Conservation (phyloP, 1,140 invertebrate species). For the Pogonomyrmex barbatus region DNA sequence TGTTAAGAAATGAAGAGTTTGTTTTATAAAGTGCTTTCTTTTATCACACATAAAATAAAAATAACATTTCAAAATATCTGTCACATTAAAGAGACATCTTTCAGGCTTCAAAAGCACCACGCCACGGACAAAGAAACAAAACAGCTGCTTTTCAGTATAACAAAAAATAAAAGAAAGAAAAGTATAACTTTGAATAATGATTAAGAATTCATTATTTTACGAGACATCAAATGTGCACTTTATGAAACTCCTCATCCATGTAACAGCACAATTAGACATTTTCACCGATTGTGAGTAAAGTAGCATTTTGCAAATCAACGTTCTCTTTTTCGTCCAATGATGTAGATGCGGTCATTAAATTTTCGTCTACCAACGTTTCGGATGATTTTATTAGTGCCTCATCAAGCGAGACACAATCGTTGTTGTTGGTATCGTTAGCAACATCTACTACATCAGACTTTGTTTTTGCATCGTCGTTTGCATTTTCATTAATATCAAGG, state of each 20-base stretch:
- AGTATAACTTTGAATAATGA: slow-evolving; percentile 53
- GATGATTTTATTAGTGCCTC: slow-evolving; percentile 46
- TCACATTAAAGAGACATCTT: slow-evolving; percentile 47
- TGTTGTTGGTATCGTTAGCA: slow-evolving; percentile 70
- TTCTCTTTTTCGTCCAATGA: slow-evolving; percentile 37
- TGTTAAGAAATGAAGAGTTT: slow-evolving; percentile 61
- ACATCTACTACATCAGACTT: slow-evolving; percentile 9
- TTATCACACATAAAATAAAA: slow-evolving; percentile 66
- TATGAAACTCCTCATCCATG: slow-evolving; percentile 43
- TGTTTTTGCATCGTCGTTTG: slow-evolving; percentile 29
- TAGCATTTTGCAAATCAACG: slow-evolving; percentile 52
- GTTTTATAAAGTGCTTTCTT: slow-evolving; percentile 59
- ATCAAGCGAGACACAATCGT: slow-evolving; percentile 65
- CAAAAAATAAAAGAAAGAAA: slow-evolving; percentile 70
- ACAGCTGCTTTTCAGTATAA: slow-evolving; percentile 65
- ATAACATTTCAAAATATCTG: slow-evolving; percentile 58
- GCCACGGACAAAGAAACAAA: slow-evolving; percentile 68
- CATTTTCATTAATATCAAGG: slow-evolving; percentile 30
- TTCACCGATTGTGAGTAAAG: neutral
- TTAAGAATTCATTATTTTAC: slow-evolving; percentile 51
- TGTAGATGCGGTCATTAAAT: slow-evolving; percentile 26
- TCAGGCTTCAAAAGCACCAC: slow-evolving; percentile 34
- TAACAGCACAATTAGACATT: slow-evolving; percentile 43
- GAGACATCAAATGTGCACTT: slow-evolving; percentile 46
- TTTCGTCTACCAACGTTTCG: slow-evolving; percentile 61